Evolutionary conservation across 2,113 vertebrate species (phyloP).

Genomic region (Tinamus guttatus): DNA sequence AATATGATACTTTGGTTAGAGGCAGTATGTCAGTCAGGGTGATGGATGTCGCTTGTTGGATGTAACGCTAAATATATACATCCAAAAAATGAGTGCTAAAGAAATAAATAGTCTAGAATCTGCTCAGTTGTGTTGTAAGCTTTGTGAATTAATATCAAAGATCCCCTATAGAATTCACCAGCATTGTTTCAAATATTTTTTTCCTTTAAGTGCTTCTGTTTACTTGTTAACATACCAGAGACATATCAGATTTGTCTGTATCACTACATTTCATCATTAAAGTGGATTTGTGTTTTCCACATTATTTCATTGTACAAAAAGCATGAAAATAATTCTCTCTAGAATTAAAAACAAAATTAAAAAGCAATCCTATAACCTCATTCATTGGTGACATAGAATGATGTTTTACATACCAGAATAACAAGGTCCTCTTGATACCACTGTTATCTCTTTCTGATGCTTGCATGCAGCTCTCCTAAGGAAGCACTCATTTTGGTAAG

Average conservation of each 20-base stretch:
- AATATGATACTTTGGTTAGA: not conserved
- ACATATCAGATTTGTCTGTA: not conserved
- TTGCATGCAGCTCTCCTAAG: conserved; percentile 93
- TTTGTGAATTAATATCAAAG: not conserved
- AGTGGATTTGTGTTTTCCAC: not conserved
- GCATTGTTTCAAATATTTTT: not conserved
- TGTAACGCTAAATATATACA: not conserved
- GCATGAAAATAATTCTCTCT: not conserved
- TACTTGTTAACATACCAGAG: not conserved
- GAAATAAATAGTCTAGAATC: not conserved
- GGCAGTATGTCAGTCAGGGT: not conserved
- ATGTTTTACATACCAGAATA: conserved; percentile 84
- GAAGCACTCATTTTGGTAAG: conserved; percentile 97
- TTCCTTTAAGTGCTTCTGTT: not conserved
- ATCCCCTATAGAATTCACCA: not conserved
- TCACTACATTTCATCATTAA: not conserved
- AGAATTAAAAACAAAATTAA: conserved; percentile 3
- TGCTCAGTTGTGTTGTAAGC: not conserved
- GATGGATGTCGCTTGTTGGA: not conserved
- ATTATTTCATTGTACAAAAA: not conserved
- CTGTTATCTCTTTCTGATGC: conserved; percentile 90
- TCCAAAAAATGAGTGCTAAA: not conserved
- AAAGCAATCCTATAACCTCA: not conserved
- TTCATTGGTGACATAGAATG: not conserved
- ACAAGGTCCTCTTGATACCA: conserved; percentile 89